These are phyloP conservation scores for Muscicapa striata DNA, from an alignment of 2,797 vertebrate genomes.

Conservation along the genomic window DNA sequence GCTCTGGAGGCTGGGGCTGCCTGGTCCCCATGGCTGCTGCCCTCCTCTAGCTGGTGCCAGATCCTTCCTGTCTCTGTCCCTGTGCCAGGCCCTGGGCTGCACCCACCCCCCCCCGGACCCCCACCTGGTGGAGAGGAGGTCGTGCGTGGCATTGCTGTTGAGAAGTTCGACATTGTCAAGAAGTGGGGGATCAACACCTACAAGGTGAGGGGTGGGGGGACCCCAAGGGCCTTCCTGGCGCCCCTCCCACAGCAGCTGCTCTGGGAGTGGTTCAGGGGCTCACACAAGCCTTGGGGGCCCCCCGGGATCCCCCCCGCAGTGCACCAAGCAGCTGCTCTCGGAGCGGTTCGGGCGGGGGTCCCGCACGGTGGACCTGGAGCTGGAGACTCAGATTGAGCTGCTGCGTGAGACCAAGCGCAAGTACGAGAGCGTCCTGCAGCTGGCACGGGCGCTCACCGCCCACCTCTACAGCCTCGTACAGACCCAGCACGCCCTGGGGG, in stretches of 20 bases:
- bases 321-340: slow-evolving; percentile 95
- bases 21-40: rapidly evolving
- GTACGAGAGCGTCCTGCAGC: slow-evolving; percentile 89
- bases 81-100: slow-evolving; percentile 82
- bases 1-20: not conserved
- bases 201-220: slow-evolving; percentile 80
- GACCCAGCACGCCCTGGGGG: slow-evolving; percentile 94
- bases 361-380: slow-evolving; percentile 92
- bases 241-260: slow-evolving; percentile 80
- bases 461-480: slow-evolving; percentile 95
- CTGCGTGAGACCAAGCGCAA: slow-evolving; percentile 93
- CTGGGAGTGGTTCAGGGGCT: slow-evolving; percentile 78
- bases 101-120: slow-evolving; percentile 77
- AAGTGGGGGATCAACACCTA: slow-evolving; percentile 99
- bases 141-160: slow-evolving; percentile 90
- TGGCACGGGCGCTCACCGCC: slow-evolving; percentile 86
- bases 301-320: slow-evolving; percentile 61
- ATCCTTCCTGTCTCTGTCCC: not conserved
- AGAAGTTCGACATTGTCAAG: slow-evolving; percentile 95
- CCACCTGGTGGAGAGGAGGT: slow-evolving; percentile 83
- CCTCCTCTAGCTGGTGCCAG: not conserved
- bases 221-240: rapidly evolving
- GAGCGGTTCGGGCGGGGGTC: slow-evolving; percentile 93
- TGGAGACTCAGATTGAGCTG: slow-evolving; percentile 95
- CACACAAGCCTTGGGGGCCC: not conserved